Percentiles rank a stretch among this genome's conserved stretches.
Evolutionary conservation across 2,888 invertebrate genomes (phyloP).

Genomic region (Stictocephala bisonia): DNA sequence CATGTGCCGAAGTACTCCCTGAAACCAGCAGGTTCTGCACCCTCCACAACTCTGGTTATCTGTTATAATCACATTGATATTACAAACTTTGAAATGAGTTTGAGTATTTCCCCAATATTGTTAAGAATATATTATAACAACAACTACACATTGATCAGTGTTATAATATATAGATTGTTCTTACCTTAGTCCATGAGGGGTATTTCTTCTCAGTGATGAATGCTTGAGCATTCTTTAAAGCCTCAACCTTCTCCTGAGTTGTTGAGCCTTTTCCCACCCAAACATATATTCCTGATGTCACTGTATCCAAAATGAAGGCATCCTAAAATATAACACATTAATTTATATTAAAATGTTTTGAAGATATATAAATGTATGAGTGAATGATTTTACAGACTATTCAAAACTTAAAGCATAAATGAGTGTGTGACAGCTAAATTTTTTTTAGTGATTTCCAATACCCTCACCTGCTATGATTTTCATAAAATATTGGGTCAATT

Average conservation of each 20-base stretch:
- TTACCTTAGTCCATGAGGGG: conserved; percentile 76
- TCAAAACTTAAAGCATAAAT: too few species aligned
- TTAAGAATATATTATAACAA: too few species aligned
- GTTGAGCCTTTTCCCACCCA: conserved; percentile 86
- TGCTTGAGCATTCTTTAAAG: conserved; percentile 78
- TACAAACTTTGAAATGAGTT: too few species aligned
- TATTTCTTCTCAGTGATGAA: conserved; percentile 74
- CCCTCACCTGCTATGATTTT: too few species aligned
- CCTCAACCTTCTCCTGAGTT: conserved; percentile 77
- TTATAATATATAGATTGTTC: too few species aligned
- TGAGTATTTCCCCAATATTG: too few species aligned
- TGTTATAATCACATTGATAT: conserved; percentile 62
- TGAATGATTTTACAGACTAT: too few species aligned
- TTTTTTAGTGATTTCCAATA: too few species aligned
- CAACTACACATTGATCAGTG: too few species aligned
- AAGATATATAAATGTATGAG: too few species aligned
- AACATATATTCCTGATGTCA: conserved; percentile 81
- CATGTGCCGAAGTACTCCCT: conserved; percentile 89
- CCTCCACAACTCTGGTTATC: conserved; percentile 81
- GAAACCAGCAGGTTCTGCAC: conserved; percentile 86
- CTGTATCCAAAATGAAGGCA: conserved; percentile 84
- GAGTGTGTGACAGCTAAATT: too few species aligned
- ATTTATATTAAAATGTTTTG: neutral
- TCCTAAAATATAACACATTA: conserved; percentile 67
- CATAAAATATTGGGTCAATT: too few species aligned